Evolutionary conservation across 2,888 invertebrate species (phyloP), one percentile per base, ranked within the genome.

Genomic region (Endomychus coccineus): DNA sequence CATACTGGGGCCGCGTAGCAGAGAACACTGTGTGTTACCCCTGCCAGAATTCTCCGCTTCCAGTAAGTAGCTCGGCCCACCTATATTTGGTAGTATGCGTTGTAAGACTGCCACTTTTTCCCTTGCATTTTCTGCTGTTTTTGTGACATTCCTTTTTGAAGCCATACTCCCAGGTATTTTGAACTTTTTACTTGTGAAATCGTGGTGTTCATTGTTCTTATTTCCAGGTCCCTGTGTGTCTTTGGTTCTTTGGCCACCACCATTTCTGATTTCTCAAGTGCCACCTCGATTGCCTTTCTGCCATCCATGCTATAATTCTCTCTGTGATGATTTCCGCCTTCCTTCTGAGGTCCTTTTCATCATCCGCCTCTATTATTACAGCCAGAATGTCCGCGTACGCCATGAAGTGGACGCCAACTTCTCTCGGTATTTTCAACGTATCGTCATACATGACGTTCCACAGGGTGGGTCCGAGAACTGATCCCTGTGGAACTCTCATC

Each of bases 1-100:
- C 45, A 46, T 15, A 40, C 31, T 11, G 46, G 44, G 2, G 44
- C 40, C 2, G 34, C 44, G 24, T 46, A 46, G n/a, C 42, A 9
- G 3, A 41, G 4, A 4, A 33, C 24, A 3, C 32, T 32, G 10
- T 34, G 19, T 2, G 29, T 27, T 1, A 34, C 28, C 7, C n/a
- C n/a, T 4, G 27, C 17, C 9, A 44, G n/a, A 1, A 39, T 7
- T 7, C 7, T 24, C n/a, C 42, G 24, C 17, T 24, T 40, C 1
- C 7, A 4, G 21, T 27, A 22, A 4, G 21, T 27, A 22, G 3
- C 2, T 16, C 1, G 39, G 39, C 2, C 39, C 42, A 1, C 32
- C 27, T 2, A 40, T 25, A 10, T 32, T 34, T 1, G 44, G 46
- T 25, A 46, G 23, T 16, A 27, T 13, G 13, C 29, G 30, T 2